Conservation (phyloP, 2,797 vertebrate genomes). For the Fundulus diaphanus region DNA sequence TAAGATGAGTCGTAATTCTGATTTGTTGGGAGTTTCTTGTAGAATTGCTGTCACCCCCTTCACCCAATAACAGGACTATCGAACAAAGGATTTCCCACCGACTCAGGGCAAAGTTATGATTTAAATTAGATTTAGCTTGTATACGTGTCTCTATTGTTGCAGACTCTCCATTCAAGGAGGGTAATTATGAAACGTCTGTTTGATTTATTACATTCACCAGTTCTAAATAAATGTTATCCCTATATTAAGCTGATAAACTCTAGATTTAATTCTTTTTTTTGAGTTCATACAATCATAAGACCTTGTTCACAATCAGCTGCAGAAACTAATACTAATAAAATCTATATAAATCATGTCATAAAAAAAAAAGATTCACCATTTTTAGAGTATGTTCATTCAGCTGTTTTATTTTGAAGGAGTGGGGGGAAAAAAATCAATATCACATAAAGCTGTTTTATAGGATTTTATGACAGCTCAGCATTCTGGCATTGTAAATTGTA, state of each 20-base stretch:
- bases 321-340: conserved; percentile 1
- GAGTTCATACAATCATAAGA: not conserved
- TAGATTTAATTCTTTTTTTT: not conserved
- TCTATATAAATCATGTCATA: not conserved
- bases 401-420: not conserved
- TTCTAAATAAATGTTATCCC: conserved; percentile 6
- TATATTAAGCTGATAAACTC: not conserved
- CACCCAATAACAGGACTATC: conserved; percentile 25
- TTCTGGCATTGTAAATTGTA: not conserved
- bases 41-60: conserved; percentile 9
- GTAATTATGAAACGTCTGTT: not conserved
- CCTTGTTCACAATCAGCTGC: not conserved
- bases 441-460: not conserved
- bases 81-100: conserved; percentile 9
- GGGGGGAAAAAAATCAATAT: not conserved
- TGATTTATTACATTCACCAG: not conserved
- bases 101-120: conserved; percentile 16
- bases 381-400: not conserved
- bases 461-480: not conserved
- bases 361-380: not conserved
- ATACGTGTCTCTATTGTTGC: not conserved
- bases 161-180: conserved; percentile 13
- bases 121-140: conserved; percentile 9
- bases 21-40: conserved; percentile 27
- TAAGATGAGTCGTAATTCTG: conserved; percentile 37